Percentiles rank a stretch among this genome's conserved stretches.
These are phyloP conservation scores for Lerista edwardsae DNA, from an alignment of 2,797 vertebrate species.

Conservation along the genomic window DNA sequence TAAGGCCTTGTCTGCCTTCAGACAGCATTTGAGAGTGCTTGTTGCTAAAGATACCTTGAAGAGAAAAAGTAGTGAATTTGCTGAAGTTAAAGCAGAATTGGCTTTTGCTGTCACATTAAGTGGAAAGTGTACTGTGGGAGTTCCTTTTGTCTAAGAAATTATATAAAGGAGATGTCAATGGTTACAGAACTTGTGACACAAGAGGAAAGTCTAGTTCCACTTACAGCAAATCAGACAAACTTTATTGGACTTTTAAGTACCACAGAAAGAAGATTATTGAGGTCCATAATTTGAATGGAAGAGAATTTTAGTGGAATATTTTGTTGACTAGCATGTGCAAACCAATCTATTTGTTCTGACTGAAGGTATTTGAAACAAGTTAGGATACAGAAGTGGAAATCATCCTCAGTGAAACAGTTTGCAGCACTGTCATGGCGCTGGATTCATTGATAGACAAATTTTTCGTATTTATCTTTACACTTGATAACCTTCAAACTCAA, in stretches of 20 bases:
- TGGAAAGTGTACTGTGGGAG: conserved; percentile 26
- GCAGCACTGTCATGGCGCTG: conserved; percentile 67
- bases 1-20: not conserved
- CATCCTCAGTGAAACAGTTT: conserved; percentile 68
- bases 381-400: conserved; percentile 67
- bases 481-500: conserved; percentile 64
- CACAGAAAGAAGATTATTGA: not conserved
- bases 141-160: conserved; percentile 1
- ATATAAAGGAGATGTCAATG: not conserved
- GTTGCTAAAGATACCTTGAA: not conserved
- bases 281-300: not conserved
- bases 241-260: conserved; percentile 34
- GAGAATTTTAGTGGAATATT: conserved; percentile 29
- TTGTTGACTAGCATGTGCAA: not conserved
- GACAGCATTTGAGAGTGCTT: not conserved
- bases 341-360: not conserved
- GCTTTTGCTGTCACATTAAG: conserved; percentile 44
- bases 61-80: conserved; percentile 17
- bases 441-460: conserved; percentile 69
- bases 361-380: conserved; percentile 59
- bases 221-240: too few species aligned
- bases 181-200: not conserved
- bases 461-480: conserved; percentile 68
- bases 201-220: conserved; percentile 30
- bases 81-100: conserved; percentile 24